Conservation (phyloP, 2,888 invertebrate genomes). For the Aproaerema taeniolella region DNA sequence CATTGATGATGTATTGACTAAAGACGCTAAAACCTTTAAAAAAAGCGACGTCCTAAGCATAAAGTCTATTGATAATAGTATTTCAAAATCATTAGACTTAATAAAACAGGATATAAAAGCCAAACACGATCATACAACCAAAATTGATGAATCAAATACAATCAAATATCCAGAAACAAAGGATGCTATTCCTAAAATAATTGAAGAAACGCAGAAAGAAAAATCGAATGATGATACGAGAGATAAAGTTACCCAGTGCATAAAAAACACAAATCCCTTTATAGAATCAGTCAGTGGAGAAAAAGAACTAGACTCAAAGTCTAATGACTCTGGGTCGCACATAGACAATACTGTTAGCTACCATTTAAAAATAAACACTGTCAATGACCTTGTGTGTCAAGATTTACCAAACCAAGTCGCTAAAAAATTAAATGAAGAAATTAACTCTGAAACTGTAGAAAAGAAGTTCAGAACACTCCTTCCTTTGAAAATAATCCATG, state of each 20-base stretch:
- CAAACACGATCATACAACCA: too few relatives aligned
- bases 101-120: too few relatives aligned
- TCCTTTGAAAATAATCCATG: slow-evolving; percentile 46
- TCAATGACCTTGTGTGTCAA: slow-evolving; percentile 37
- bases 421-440: slow-evolving; percentile 23
- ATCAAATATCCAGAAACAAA: too few relatives aligned
- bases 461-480: slow-evolving; percentile 43
- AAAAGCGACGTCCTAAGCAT: too few relatives aligned
- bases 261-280: slow-evolving; percentile 6
- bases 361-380: slow-evolving; percentile 61
- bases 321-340: neutral
- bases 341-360: slow-evolving; percentile 42
- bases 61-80: too few relatives aligned
- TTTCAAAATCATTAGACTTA: too few relatives aligned
- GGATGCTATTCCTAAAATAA: slow-evolving; percentile 4
- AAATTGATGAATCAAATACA: too few relatives aligned
- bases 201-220: neutral
- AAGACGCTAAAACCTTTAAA: too few relatives aligned
- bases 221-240: neutral
- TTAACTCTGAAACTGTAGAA: slow-evolving; percentile 21
- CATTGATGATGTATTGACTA: too few relatives aligned
- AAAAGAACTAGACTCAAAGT: neutral
- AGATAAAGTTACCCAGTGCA: too few relatives aligned
- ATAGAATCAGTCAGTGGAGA: neutral
- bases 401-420: slow-evolving; percentile 21